Evolutionary conservation across 2,888 invertebrate species (phyloP).

Genomic region (Heliconius aoede): DNA sequence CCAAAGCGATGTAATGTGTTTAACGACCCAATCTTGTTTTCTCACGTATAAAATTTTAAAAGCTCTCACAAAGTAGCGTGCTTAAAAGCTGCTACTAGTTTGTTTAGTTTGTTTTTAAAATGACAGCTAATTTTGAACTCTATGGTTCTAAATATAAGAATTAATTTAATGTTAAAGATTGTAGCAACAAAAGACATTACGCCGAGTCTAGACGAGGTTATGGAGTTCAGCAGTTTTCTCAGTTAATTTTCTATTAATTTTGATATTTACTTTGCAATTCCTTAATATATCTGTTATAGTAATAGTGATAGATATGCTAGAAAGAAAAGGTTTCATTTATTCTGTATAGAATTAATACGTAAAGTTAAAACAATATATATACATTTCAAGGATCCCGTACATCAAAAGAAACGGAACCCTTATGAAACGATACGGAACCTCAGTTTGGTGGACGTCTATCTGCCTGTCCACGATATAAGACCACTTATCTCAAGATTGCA

Average conservation of each 20-base stretch:
- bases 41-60: conserved; percentile 25
- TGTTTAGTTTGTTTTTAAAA: conserved; percentile 1
- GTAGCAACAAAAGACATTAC: conserved; percentile 28
- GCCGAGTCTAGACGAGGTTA: conserved; percentile 42
- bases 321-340: background rate
- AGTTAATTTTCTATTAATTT: conserved; percentile 37
- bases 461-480: no score
- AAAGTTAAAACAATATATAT: background rate
- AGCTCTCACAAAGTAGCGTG: conserved; percentile 21
- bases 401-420: no score
- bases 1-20: conserved; percentile 1
- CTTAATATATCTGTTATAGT: background rate
- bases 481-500: no score
- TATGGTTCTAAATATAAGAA: background rate
- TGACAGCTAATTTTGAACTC: background rate
- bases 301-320: background rate
- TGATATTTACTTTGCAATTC: conserved; percentile 17
- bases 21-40: conserved; percentile 23
- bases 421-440: no score
- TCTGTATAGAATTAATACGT: background rate
- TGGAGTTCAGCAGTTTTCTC: conserved; percentile 38
- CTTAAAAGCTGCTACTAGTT: conserved; percentile 9
- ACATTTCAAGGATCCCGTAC: no score
- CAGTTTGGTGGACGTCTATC: no score
- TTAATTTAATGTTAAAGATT: background rate